Conservation (phyloP, 2,113 vertebrate species). For the Psittacula cyanocephala region DNA sequence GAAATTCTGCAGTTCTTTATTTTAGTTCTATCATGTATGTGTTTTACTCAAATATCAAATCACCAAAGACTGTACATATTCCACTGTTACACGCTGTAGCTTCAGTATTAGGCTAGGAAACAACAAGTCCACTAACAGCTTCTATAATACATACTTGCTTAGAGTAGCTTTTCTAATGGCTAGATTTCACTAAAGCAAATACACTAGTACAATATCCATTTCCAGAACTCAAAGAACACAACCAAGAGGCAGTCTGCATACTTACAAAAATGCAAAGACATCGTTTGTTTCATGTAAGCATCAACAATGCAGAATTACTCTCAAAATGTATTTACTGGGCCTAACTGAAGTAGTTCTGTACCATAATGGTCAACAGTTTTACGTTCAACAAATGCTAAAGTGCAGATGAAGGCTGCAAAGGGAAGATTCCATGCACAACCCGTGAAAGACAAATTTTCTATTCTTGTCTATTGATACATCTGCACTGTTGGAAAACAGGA, state of each 20-base stretch:
- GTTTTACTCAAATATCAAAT: background rate
- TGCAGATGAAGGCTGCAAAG: background rate
- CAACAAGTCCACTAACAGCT: background rate
- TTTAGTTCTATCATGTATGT: background rate
- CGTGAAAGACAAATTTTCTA: background rate
- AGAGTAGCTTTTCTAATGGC: background rate
- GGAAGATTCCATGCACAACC: background rate
- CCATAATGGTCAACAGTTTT: background rate
- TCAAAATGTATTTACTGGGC: background rate
- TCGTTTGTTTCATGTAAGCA: background rate
- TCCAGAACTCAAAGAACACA: background rate
- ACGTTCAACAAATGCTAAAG: background rate
- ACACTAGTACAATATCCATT: background rate
- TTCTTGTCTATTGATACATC: background rate
- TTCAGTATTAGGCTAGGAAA: background rate
- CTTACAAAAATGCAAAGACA: background rate
- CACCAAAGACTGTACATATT: background rate
- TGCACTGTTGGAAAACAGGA: background rate
- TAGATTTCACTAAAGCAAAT: background rate
- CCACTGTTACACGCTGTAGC: background rate
- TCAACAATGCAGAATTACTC: background rate
- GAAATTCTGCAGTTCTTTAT: background rate
- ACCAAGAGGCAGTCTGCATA: background rate
- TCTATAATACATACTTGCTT: background rate
- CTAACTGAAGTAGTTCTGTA: background rate